phyloP scores from a whole-genome alignment of 2,797 vertebrate species.

The Sebastes cheni region DNA sequence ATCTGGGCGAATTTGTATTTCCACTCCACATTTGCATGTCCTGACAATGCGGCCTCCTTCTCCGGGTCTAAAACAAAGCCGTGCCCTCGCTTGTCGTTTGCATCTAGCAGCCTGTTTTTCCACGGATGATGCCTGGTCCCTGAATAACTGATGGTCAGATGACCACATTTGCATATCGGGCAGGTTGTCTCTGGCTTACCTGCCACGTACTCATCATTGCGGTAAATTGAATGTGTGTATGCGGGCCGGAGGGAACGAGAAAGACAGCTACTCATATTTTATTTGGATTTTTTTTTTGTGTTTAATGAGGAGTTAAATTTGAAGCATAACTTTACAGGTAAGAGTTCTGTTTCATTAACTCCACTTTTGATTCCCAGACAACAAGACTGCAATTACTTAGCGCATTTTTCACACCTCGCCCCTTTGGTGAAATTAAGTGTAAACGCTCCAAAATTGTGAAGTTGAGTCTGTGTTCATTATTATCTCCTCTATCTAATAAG shows the following conservation, averaged over 20 bases:
- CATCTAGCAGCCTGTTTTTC: slow-evolving; percentile 72
- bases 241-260: not conserved
- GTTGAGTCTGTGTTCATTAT: not conserved
- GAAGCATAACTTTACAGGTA: slow-evolving; percentile 65
- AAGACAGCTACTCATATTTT: not conserved
- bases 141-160: slow-evolving; percentile 65
- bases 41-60: slow-evolving; percentile 21
- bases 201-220: not conserved
- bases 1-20: slow-evolving; percentile 56
- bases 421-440: not conserved
- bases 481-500: not conserved
- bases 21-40: slow-evolving; percentile 60
- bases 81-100: slow-evolving; percentile 62
- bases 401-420: not conserved
- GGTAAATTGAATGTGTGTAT: not conserved
- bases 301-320: slow-evolving; percentile 24
- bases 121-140: slow-evolving; percentile 19
- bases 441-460: not conserved
- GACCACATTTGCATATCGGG: slow-evolving; percentile 65
- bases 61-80: slow-evolving; percentile 60
- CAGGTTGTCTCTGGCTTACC: slow-evolving; percentile 31
- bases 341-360: slow-evolving; percentile 21
- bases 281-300: slow-evolving; percentile 5
- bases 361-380: not conserved
- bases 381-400: not conserved